Percentiles rank a stretch among this genome's conserved stretches.
phyloP scores from a whole-genome alignment of 1,140 invertebrate genomes.

The Drosophila orosa region DNA sequence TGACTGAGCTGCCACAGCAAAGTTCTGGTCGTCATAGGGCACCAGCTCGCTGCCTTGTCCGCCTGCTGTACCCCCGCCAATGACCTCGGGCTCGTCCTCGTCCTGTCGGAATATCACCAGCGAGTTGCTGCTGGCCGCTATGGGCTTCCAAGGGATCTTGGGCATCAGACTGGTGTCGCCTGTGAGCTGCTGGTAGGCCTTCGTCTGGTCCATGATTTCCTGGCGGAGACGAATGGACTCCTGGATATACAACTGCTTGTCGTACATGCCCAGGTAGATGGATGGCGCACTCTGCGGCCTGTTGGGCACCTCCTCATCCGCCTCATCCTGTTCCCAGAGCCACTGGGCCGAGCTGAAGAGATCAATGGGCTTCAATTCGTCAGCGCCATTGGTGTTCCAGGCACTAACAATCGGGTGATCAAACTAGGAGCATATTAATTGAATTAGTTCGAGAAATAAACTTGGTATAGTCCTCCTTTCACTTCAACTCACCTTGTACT shows the following conservation, averaged over 20 bases:
- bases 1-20: conserved; percentile 87
- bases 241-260: conserved; percentile 91
- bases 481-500: conserved; percentile 86
- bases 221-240: conserved; percentile 80
- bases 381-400: conserved; percentile 89
- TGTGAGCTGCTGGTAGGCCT: conserved; percentile 71
- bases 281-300: conserved; percentile 85
- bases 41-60: conserved; percentile 54
- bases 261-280: conserved; percentile 94
- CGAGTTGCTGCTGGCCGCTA: conserved; percentile 85
- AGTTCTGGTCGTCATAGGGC: conserved; percentile 73
- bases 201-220: conserved; percentile 75
- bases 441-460: neutral
- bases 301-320: conserved; percentile 23
- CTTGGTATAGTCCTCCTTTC: neutral
- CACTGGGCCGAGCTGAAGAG: conserved; percentile 88
- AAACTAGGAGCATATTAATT: conserved; percentile 86
- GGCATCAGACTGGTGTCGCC: conserved; percentile 78
- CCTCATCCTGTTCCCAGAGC: conserved; percentile 80
- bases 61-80: conserved; percentile 36
- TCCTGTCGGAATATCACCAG: conserved; percentile 71
- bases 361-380: conserved; percentile 89
- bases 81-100: conserved; percentile 51
- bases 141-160: conserved; percentile 89
- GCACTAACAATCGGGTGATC: conserved; percentile 92